Percentiles rank a stretch among this genome's conserved stretches.
Evolutionary conservation across 2,113 vertebrate genomes (phyloP).

Genomic region (Recurvirostra avosetta): DNA sequence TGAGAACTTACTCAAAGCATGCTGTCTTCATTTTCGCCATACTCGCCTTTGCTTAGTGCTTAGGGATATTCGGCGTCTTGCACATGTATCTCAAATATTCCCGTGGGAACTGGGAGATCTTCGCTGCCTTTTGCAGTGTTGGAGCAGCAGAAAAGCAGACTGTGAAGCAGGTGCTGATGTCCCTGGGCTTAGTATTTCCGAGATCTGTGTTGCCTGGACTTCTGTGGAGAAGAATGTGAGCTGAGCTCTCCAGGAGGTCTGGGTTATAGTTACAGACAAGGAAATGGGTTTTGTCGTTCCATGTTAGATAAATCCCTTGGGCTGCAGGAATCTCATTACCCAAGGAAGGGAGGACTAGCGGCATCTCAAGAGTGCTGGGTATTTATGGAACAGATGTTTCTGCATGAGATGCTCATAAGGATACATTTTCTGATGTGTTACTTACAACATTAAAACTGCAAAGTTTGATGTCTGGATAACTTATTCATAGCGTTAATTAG

Average conservation of each 20-base stretch:
- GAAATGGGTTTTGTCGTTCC: neutral
- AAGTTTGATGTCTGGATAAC: neutral
- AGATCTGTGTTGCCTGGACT: neutral
- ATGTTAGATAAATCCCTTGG: neutral
- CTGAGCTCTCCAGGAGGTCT: neutral
- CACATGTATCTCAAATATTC: neutral
- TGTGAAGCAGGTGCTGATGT: neutral
- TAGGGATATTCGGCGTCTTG: no score
- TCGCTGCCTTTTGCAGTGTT: neutral
- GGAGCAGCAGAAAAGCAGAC: neutral
- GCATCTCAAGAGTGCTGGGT: neutral
- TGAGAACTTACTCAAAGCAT: neutral
- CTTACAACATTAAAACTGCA: neutral
- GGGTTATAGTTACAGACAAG: neutral
- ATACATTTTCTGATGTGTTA: neutral
- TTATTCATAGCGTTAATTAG: conserved; percentile 16
- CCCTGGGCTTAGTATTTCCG: neutral
- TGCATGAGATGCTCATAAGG: neutral
- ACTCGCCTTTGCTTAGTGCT: neutral
- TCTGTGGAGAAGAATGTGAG: neutral
- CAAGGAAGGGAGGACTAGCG: neutral
- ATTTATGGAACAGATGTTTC: neutral
- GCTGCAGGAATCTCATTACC: neutral
- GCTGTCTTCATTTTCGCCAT: rapidly evolving
- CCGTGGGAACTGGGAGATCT: neutral